Conservation (phyloP, 2,797 vertebrate species). For the Bradypodion ventrale region DNA sequence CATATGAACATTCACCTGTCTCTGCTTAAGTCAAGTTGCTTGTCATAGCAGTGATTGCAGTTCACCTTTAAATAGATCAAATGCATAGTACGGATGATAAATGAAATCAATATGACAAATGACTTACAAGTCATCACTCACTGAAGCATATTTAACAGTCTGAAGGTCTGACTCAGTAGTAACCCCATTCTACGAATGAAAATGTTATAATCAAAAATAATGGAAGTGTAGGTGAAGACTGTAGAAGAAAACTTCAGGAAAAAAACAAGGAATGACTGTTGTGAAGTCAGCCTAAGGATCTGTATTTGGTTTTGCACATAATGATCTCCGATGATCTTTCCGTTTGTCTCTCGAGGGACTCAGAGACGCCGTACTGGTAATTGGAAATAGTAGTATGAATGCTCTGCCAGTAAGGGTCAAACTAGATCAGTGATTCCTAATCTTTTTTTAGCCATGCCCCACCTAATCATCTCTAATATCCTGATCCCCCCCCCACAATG, state of each 20-base stretch:
- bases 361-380: not conserved
- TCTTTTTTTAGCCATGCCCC: no score
- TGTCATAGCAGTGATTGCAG: not conserved
- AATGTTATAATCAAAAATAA: not conserved
- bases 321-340: not conserved
- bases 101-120: not conserved
- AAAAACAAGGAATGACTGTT: no score
- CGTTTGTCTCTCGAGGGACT: not conserved
- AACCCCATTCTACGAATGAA: not conserved
- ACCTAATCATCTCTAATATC: no score
- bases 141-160: not conserved
- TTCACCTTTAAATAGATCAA: not conserved
- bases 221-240: not conserved
- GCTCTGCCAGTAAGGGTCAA: no score
- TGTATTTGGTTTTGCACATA: not conserved
- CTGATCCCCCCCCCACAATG: no score
- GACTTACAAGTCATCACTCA: not conserved
- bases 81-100: not conserved
- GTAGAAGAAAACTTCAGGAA: no score
- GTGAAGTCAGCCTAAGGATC: not conserved
- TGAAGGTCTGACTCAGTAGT: not conserved
- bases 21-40: not conserved
- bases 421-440: no score
- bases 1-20: not conserved
- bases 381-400: not conserved